Conservation (phyloP, 2,113 vertebrate species). For the Ammodramus savannarum region DNA sequence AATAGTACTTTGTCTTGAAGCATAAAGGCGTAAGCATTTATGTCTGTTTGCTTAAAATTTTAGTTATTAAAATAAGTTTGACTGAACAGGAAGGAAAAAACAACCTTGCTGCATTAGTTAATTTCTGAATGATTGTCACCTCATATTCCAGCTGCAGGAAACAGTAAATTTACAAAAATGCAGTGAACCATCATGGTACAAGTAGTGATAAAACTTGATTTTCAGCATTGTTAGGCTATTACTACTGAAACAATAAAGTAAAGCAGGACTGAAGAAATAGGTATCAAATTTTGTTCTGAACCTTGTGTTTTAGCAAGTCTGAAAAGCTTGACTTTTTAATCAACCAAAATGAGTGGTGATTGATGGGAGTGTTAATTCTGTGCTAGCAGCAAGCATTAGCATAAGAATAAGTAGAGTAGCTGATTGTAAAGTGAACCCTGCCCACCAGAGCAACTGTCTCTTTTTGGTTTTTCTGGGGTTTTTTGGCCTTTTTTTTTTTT, state of each 20-base stretch:
- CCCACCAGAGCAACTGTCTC: neutral
- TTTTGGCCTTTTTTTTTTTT: too few species aligned
- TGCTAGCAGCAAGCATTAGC: neutral
- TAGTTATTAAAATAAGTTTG: neutral
- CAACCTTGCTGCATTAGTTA: neutral
- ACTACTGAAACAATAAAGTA: neutral
- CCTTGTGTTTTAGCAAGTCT: neutral
- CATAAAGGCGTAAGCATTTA: neutral
- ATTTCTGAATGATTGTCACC: neutral
- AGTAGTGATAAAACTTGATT: neutral
- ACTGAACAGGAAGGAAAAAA: neutral
- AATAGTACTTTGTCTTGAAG: neutral
- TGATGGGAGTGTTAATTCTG: neutral
- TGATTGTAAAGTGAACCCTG: neutral
- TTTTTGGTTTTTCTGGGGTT: neutral
- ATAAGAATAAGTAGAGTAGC: neutral
- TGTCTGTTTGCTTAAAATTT: neutral
- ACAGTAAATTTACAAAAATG: neutral
- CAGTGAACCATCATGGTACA: neutral
- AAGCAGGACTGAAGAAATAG: neutral
- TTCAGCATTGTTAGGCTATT: neutral
- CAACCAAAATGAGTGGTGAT: neutral
- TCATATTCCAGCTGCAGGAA: neutral
- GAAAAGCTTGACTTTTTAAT: neutral
- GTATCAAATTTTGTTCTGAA: neutral